These are phyloP conservation scores for Trichogramma pretiosum DNA, from an alignment of 1,140 invertebrate genomes.

Conservation along the genomic window DNA sequence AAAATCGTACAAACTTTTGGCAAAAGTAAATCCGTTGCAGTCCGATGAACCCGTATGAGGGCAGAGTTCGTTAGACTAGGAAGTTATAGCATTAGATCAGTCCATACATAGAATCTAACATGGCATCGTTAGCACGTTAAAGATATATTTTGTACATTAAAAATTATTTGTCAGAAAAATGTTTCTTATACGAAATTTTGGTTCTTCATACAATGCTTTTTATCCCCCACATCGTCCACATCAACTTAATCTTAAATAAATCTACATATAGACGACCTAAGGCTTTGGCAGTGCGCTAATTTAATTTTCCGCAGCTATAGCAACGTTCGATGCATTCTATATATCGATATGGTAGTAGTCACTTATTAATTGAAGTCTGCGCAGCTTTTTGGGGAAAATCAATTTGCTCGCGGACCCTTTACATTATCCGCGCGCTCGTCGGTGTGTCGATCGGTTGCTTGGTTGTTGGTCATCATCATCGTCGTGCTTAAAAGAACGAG, in stretches of 20 bases:
- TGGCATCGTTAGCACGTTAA: conserved; percentile 6
- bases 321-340: no score
- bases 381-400: conserved; percentile 7
- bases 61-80: conserved; percentile 33
- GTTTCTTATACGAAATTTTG: neutral
- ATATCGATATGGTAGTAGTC: no score
- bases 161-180: no score
- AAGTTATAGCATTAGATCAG: conserved; percentile 41
- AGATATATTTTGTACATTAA: neutral
- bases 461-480: neutral
- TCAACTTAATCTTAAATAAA: neutral
- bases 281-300: conserved; percentile 46
- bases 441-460: neutral
- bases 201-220: neutral
- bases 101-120: conserved; percentile 12
- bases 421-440: no score
- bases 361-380: neutral
- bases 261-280: conserved; percentile 44
- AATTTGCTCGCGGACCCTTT: conserved; percentile 1
- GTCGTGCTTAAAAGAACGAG: conserved; percentile 21
- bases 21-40: no score
- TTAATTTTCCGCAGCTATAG: conserved; percentile 36
- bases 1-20: no score
- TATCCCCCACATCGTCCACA: neutral
- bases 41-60: no score